Conservation (phyloP, 1,140 invertebrate species). For the Sweltsa coloradensis region DNA sequence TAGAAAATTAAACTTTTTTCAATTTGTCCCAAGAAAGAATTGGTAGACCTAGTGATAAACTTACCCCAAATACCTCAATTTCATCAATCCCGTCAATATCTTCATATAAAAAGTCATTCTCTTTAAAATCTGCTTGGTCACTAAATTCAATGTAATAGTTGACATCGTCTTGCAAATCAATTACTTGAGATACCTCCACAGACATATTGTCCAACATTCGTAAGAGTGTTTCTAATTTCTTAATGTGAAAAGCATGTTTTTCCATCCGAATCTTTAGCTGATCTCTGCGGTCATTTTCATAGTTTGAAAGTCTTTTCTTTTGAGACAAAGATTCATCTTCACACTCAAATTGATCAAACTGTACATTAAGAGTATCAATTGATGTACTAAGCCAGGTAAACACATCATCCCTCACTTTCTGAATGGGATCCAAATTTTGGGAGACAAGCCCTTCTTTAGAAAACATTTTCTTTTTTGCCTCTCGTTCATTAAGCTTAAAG, state of each 20-base stretch:
- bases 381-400: slow-evolving; percentile 87
- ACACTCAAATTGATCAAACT: slow-evolving; percentile 93
- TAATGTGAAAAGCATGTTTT: slow-evolving; percentile 92
- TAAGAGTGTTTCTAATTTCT: slow-evolving; percentile 92
- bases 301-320: slow-evolving; percentile 95
- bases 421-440: slow-evolving; percentile 95
- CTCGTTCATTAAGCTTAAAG: slow-evolving; percentile 97
- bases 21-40: no score
- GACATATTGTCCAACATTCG: slow-evolving; percentile 98
- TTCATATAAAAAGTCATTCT: no score
- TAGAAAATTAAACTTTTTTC: no score
- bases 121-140: no score
- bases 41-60: no score
- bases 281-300: slow-evolving; percentile 92
- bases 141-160: no score
- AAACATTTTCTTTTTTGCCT: slow-evolving; percentile 99
- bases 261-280: slow-evolving; percentile 83
- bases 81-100: no score
- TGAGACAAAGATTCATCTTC: slow-evolving; percentile 94
- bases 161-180: no score
- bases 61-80: no score
- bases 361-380: slow-evolving; percentile 72
- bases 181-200: slow-evolving; percentile 84
- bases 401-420: slow-evolving; percentile 94
- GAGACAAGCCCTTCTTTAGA: slow-evolving; percentile 98